A percentile compares a stretch with the other conserved stretches of the same genome.
Evolutionary conservation across 1,140 invertebrate species (phyloP).

Genomic region (Olivierus martensii): DNA sequence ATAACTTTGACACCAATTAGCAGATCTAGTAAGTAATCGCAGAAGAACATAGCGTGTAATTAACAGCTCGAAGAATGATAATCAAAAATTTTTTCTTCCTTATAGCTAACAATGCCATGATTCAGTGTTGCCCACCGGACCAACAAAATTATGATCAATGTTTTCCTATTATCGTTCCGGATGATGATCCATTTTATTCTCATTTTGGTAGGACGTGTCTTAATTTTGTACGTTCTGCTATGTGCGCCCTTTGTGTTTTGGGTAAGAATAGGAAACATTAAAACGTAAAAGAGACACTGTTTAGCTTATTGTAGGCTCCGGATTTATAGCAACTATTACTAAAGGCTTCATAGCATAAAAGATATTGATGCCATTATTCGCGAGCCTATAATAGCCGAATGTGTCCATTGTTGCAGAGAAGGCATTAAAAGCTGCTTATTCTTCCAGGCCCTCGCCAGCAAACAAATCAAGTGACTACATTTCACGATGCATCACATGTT

Average conservation of each 20-base stretch:
- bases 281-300: no score
- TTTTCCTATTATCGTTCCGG: conserved; percentile 26
- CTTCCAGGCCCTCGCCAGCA: conserved; percentile 72
- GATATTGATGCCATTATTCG: no score
- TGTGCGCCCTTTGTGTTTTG: conserved; percentile 19
- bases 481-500: conserved; percentile 66
- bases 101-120: conserved; percentile 16
- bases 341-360: no score
- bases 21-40: conserved; percentile 29
- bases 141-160: conserved; percentile 22
- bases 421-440: no score
- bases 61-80: no score
- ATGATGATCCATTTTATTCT: conserved; percentile 24
- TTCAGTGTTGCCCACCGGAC: conserved; percentile 18
- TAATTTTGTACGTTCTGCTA: conserved; percentile 26
- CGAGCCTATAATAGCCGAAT: no score
- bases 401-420: no score
- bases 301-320: no score
- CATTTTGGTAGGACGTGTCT: conserved; percentile 24
- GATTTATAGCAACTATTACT: no score
- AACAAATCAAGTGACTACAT: conserved; percentile 85
- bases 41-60: no score
- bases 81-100: no score
- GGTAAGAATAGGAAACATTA: conserved; percentile 21
- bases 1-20: conserved; percentile 54